Conservation (phyloP, 2,888 invertebrate genomes). For the Cephus spinipes region DNA sequence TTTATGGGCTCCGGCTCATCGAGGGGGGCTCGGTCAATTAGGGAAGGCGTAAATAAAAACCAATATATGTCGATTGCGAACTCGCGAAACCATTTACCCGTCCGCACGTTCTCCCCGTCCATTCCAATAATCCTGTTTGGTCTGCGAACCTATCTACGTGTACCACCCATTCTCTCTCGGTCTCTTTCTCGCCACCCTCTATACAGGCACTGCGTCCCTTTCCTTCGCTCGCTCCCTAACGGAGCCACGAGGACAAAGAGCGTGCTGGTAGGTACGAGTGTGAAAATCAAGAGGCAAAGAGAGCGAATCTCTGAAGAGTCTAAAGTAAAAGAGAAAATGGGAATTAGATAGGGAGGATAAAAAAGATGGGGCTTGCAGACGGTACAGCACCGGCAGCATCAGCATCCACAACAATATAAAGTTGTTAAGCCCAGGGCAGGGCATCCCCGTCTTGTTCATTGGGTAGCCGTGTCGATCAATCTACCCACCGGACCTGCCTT, state of each 20-base stretch:
- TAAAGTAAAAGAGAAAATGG: neutral
- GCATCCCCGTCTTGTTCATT: conserved; percentile 24
- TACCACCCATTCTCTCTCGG: conserved; percentile 10
- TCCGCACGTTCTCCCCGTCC: conserved; percentile 19
- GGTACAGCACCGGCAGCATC: neutral
- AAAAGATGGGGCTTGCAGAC: neutral
- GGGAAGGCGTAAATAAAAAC: conserved; percentile 1
- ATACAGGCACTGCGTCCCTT: neutral
- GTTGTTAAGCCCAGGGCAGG: conserved; percentile 27
- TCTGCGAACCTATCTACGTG: conserved; percentile 21
- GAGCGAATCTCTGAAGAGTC: neutral
- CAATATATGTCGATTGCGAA: conserved; percentile 21
- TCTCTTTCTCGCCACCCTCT: conserved; percentile 2
- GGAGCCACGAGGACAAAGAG: neutral
- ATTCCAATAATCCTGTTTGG: conserved; percentile 28
- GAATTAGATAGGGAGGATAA: neutral
- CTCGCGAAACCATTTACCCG: conserved; percentile 21
- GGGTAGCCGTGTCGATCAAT: conserved; percentile 29
- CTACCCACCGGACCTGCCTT: conserved; percentile 11
- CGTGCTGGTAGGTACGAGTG: neutral
- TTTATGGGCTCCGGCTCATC: neutral
- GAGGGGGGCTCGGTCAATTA: neutral
- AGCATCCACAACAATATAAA: conserved; percentile 30
- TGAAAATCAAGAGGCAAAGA: neutral
- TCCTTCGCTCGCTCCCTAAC: neutral